Conservation (phyloP, 30 jellyfish, hydroid and myxozoan genomes). For the Sanderia malayensis region DNA sequence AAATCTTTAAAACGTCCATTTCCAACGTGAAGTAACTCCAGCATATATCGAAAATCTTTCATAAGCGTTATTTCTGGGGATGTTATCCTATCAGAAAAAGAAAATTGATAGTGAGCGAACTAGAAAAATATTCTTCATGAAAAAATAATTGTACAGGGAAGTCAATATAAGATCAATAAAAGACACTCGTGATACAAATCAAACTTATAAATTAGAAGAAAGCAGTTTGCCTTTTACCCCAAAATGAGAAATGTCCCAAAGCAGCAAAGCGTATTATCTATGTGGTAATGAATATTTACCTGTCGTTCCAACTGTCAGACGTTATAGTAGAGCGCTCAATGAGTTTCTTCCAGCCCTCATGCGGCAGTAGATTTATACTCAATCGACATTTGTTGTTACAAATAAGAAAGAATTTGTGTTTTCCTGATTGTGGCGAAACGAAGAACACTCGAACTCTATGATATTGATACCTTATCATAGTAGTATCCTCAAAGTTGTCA, state of each 20-base stretch:
- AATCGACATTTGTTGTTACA: constrained; percentile 20
- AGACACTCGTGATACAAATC: no score
- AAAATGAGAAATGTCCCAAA: no score
- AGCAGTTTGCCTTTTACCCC: no score
- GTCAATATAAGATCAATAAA: no score
- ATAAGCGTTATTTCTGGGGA: constrained; percentile 18
- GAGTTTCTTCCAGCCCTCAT: no score
- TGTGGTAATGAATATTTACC: no score
- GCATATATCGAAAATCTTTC: constrained; percentile 46
- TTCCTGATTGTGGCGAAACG: constrained; percentile 41
- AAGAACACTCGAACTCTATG: constrained; percentile 27
- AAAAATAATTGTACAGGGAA: background rate
- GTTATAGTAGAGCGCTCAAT: no score
- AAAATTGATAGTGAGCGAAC: no score
- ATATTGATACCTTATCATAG: background rate
- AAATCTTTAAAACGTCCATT: constrained; percentile 17
- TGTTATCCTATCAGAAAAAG: constrained; percentile 2
- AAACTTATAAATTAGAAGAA: no score
- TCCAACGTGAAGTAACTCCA: constrained; percentile 14
- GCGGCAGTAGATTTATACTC: constrained; percentile 20
- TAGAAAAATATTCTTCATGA: no score
- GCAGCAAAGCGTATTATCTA: no score
- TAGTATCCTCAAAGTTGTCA: constrained; percentile 9
- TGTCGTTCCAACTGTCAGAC: constrained; percentile 32
- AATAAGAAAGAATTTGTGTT: constrained; percentile 30